A percentile compares a stretch with the other conserved stretches of the same genome.
Conservation (phyloP, 1,140 invertebrate genomes). For the Microplitis mediator region DNA sequence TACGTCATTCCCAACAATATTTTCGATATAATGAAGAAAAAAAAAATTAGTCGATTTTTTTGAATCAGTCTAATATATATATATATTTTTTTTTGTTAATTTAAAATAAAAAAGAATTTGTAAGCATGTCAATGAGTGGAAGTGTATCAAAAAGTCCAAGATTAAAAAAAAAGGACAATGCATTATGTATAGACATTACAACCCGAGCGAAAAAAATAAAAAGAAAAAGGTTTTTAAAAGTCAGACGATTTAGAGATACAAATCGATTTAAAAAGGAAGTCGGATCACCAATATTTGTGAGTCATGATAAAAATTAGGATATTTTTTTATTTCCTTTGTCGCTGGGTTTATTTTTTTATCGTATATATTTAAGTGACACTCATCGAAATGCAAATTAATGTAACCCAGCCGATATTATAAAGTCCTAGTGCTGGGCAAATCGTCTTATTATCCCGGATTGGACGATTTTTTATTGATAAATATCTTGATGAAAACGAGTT, state of each 20-base stretch:
- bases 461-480: constrained; percentile 23
- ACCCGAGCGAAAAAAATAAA: background rate
- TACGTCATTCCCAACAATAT: too few species aligned
- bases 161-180: background rate
- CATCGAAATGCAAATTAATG: constrained; percentile 1
- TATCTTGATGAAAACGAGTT: background rate
- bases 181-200: background rate
- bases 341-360: background rate
- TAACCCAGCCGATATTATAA: too few species aligned
- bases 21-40: too few species aligned
- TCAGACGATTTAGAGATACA: background rate
- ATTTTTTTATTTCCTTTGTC: background rate
- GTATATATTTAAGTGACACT: constrained; percentile 2
- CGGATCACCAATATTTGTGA: background rate
- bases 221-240: background rate
- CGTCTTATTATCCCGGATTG: background rate
- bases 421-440: background rate
- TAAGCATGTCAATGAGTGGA: background rate
- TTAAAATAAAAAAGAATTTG: background rate
- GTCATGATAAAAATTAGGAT: background rate
- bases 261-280: background rate
- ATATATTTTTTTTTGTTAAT: background rate
- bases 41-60: too few species aligned
- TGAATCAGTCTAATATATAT: too few species aligned
- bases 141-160: background rate